Conservation (phyloP, 2,797 vertebrate genomes). For the Sebastes cheni region DNA sequence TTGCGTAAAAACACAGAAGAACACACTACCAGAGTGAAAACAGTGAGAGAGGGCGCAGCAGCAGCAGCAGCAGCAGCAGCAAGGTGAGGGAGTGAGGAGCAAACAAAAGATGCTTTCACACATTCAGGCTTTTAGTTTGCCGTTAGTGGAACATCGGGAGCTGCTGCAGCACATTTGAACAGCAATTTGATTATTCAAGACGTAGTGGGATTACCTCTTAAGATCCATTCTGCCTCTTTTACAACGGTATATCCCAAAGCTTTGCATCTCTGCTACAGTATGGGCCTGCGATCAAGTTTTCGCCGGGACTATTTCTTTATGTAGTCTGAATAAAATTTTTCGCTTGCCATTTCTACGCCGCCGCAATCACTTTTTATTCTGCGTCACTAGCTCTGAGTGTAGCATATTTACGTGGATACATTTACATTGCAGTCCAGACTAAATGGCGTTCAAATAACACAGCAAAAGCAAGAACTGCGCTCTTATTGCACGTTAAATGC, state of each 20-base stretch:
- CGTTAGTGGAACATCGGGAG: neutral
- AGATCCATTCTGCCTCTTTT: neutral
- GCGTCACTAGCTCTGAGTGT: too few relatives aligned
- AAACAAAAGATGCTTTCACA: constrained; percentile 66
- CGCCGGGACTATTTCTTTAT: neutral
- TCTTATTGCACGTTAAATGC: too few relatives aligned
- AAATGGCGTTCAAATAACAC: rapidly evolving
- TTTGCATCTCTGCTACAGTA: neutral
- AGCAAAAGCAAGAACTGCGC: too few relatives aligned
- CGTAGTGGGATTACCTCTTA: neutral
- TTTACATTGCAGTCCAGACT: too few relatives aligned
- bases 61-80: neutral
- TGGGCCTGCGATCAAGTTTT: neutral
- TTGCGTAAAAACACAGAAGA: constrained; percentile 40
- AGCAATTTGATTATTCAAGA: constrained; percentile 8
- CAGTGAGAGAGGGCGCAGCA: constrained; percentile 25
- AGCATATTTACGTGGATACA: too few relatives aligned
- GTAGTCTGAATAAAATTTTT: neutral
- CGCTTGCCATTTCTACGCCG: too few relatives aligned
- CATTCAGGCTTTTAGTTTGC: constrained; percentile 19
- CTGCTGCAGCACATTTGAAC: constrained; percentile 5
- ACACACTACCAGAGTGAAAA: constrained; percentile 28
- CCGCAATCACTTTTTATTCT: too few relatives aligned
- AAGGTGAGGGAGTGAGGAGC: constrained; percentile 28
- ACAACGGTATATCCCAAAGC: neutral